Base-by-base conservation (phyloP, 2,888 invertebrate genomes). In the Mayetiola destructor region DNA sequence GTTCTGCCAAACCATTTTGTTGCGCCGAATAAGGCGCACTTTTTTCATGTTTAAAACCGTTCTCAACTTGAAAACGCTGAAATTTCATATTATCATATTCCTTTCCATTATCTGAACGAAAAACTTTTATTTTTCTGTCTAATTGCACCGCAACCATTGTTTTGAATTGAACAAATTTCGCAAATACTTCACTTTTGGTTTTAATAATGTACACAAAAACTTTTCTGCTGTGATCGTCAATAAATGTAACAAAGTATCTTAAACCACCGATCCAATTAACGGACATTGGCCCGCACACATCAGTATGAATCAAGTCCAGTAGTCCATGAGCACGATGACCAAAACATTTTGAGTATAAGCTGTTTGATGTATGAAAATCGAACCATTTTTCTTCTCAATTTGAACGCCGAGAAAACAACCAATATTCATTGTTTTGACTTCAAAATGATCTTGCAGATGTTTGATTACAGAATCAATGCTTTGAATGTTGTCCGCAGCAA, bases 351-450 rank as follows among this genome's bases (percentile, higher is more conserved):
- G n/a, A n/a, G n/a, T n/a, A n/a, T n/a, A n/a, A 16, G 48, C 55
- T 42, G 57, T 27, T 57, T 61, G 59, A 53, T 39, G 55, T 8
- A 59, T 42, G 35, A 39, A 53, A 18, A 53, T 53, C 1, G 53
- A 53, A 5, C 20, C 48, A 18, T 59, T 29, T 36, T 55, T 55
- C 9, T 35, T 37, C 35, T 58, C 32, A 16, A 62, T 61, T 56
- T 61, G 58, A 16, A 61, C 20, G 32, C 59, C 61, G 10, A 61
- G 56, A 66, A 36, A 69, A 61, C 29, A 68, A 65, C 27, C 67
- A 64, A 21, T 72, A 66, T 62, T 75, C 69, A 1, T 69, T 69
- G n/a, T 68, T 64, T 36, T 77, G 78, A 65, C 76, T 56, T 59
- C 36, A 59, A 39, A 16, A 60, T 57, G 10, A 1, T 18, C 10